These are phyloP conservation scores for Pseudococcus viburni DNA, from an alignment of 2,888 invertebrate genomes.

Conservation along the genomic window DNA sequence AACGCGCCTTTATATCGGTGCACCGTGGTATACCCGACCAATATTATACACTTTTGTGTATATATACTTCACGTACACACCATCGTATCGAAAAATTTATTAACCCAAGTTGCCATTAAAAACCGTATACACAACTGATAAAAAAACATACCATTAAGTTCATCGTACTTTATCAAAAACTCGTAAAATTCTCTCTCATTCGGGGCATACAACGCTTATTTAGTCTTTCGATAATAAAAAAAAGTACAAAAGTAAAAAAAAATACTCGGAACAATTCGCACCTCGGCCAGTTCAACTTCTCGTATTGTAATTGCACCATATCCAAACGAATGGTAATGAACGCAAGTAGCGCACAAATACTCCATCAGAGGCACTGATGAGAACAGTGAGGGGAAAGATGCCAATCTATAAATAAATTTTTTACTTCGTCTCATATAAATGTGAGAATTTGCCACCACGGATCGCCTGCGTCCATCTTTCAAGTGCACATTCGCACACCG, in stretches of 20 bases:
- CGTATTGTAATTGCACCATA: conserved; percentile 6
- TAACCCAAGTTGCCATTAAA: conserved; percentile 9
- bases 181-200: conserved; percentile 30
- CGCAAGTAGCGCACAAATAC: neutral
- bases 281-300: neutral
- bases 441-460: conserved; percentile 6
- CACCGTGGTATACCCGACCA: neutral
- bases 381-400: neutral
- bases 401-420: conserved; percentile 37
- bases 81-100: conserved; percentile 31
- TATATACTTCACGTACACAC: neutral
- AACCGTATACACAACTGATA: conserved; percentile 16
- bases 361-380: neutral
- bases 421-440: neutral
- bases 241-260: neutral
- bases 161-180: conserved; percentile 49
- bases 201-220: neutral
- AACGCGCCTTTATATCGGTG: neutral
- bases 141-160: conserved; percentile 24
- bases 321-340: neutral
- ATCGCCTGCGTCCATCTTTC: neutral
- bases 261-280: neutral
- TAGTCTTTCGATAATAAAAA: conserved; percentile 24
- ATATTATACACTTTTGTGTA: neutral
- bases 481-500: neutral